Percentiles rank a stretch among this genome's conserved stretches.
phyloP scores from a whole-genome alignment of 2,797 vertebrate species.

The Podarcis siculus region DNA sequence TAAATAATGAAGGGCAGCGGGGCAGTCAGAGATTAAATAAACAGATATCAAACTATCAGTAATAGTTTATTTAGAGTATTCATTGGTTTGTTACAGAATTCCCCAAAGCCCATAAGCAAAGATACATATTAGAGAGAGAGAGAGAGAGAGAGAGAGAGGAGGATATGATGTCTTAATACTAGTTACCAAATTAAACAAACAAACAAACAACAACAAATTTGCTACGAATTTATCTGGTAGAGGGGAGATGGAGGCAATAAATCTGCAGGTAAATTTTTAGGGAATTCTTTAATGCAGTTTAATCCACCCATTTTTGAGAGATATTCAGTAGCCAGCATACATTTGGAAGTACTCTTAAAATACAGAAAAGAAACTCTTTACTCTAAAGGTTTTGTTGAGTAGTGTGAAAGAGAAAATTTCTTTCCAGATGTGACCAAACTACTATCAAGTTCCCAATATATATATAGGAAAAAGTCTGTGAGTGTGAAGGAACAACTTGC shows the following conservation, averaged over 20 bases:
- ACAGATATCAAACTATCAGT: neutral
- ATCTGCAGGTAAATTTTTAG: neutral
- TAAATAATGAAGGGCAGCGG: neutral
- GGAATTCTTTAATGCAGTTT: constrained; percentile 36
- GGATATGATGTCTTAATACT: neutral
- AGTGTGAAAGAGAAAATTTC: constrained; percentile 69
- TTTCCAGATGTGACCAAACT: constrained; percentile 64
- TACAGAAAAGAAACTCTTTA: constrained; percentile 54
- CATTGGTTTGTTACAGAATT: constrained; percentile 42
- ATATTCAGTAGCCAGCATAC: constrained; percentile 58
- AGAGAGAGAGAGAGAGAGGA: neutral
- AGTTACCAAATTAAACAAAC: neutral
- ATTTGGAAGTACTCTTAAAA: constrained; percentile 68
- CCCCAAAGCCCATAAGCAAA: constrained; percentile 32
- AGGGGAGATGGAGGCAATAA: neutral
- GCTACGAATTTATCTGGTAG: neutral
- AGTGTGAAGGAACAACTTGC: constrained; percentile 71
- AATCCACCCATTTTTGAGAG: constrained; percentile 59
- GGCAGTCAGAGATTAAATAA: constrained; percentile 34
- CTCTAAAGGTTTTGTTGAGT: constrained; percentile 55
- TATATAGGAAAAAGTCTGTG: constrained; percentile 39
- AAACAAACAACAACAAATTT: neutral
- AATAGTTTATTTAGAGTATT: constrained; percentile 24
- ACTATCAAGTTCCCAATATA: constrained; percentile 56
- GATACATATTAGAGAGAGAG: neutral